phyloP scores from a whole-genome alignment of 2,888 invertebrate species.

The Ectemnius continuus region DNA sequence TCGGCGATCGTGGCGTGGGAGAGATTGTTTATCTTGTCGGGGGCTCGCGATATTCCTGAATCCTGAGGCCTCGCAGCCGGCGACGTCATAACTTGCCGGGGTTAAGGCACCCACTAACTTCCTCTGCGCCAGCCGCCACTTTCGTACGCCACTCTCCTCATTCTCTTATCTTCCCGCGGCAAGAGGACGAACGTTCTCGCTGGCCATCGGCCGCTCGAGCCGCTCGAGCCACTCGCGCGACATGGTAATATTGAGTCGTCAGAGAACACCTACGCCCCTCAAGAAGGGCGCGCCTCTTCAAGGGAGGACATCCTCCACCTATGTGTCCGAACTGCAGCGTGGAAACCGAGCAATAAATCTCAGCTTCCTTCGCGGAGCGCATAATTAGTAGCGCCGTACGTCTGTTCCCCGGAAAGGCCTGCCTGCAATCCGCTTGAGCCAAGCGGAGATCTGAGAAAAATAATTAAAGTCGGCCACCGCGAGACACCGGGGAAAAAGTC shows the following conservation, averaged over 20 bases:
- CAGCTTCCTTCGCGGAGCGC: conserved; percentile 63
- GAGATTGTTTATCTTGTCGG: conserved; percentile 70
- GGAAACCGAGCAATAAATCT: conserved; percentile 66
- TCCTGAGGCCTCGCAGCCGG: conserved; percentile 28
- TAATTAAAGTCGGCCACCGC: conserved; percentile 45
- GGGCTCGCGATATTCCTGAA: conserved; percentile 43
- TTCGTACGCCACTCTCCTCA: not conserved
- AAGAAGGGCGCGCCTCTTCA: not conserved
- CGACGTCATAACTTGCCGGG: conserved; percentile 41
- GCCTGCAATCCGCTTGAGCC: conserved; percentile 18
- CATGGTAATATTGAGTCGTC: conserved; percentile 63
- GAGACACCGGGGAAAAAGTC: conserved; percentile 23
- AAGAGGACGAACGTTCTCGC: not conserved
- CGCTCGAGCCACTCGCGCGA: not conserved
- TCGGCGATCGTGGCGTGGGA: conserved; percentile 63
- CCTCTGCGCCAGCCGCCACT: not conserved
- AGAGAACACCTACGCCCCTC: conserved; percentile 56
- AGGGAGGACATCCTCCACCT: not conserved
- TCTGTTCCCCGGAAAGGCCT: conserved; percentile 30
- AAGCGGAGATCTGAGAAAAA: conserved; percentile 16
- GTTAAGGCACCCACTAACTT: conserved; percentile 27
- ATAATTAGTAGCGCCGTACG: conserved; percentile 63
- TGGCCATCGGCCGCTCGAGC: not conserved
- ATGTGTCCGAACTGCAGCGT: conserved; percentile 32
- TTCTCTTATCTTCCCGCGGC: not conserved